Evolutionary conservation across 2,888 invertebrate species (phyloP), one percentile per base, ranked within the genome.

Genomic region (Lottia gigantea): DNA sequence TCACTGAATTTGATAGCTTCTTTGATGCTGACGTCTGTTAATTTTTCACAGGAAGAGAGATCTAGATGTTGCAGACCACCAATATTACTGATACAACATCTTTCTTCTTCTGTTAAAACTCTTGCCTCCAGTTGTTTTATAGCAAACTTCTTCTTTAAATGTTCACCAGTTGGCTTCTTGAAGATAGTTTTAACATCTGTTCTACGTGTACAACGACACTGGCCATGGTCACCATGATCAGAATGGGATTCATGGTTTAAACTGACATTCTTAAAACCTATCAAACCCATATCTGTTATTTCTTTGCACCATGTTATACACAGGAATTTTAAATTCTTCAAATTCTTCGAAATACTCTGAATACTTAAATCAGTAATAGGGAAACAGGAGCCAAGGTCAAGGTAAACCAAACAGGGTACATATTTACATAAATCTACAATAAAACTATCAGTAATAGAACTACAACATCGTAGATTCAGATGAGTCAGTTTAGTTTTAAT

Each of bases 11-110:
- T 91, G 74, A 94, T 91, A 55, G 93, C 92, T 80, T 93, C 92
- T 74, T 91, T 92, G 14, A 94, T 84, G 74, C 93, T 93, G 0
- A 93, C 91, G 87, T 94, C 94, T 23, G 93, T 92, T 68, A 94
- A 92, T 86, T 91, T 91, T 77, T 92, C 92, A 83, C 94, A 94
- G 0, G 92, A 91, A 72, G 92, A 91, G 19, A 94, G 89, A 83
- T 93, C 92, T 8, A 94, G 88, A 65, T 91, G 90, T 72, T 88
- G 90, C 2, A 94, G 89, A 45, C 85, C 82, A 69, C 75, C 69
- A 68, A 87, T 75, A 72, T 82, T 81, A 66, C 76, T 77, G 8
- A 86, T 72, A 31, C 73, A 72, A 61, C 70, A 74, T 19, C 76
- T 66, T 7, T 76, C 70, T 11, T 75, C 74, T 16, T 70, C 73